phyloP scores from a whole-genome alignment of 2,888 invertebrate genomes.

The Hydraecia micacea region DNA sequence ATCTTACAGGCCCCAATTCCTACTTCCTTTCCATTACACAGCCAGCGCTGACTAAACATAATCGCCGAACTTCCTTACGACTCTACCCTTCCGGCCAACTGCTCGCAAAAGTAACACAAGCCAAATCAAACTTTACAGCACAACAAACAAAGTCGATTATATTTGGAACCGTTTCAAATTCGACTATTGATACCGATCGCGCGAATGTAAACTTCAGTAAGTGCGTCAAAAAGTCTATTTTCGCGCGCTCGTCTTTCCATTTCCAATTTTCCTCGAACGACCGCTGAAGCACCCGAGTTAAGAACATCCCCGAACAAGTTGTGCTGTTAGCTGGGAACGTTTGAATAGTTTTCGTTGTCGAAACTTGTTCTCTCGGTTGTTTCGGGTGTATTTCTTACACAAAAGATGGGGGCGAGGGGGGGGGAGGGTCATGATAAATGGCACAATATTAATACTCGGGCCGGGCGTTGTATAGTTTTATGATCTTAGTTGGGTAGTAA shows the following conservation, averaged over 20 bases:
- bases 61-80: slow-evolving; percentile 90
- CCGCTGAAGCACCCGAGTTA: slow-evolving; percentile 88
- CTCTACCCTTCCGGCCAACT: slow-evolving; percentile 88
- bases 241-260: slow-evolving; percentile 69
- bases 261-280: slow-evolving; percentile 89
- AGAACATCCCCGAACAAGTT: slow-evolving; percentile 88
- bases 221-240: slow-evolving; percentile 69
- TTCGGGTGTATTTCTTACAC: slow-evolving; percentile 88
- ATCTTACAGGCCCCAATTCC: slow-evolving; percentile 90
- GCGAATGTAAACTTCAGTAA: slow-evolving; percentile 71
- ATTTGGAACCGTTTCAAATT: slow-evolving; percentile 57
- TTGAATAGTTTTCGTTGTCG: slow-evolving; percentile 87
- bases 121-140: slow-evolving; percentile 77
- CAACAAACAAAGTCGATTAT: slow-evolving; percentile 73
- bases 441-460: slow-evolving; percentile 88
- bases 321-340: slow-evolving; percentile 86
- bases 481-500: slow-evolving; percentile 89
- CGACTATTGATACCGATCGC: slow-evolving; percentile 71
- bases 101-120: slow-evolving; percentile 71
- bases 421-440: slow-evolving; percentile 87
- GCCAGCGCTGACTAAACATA: slow-evolving; percentile 89
- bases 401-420: slow-evolving; percentile 82
- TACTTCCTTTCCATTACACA: slow-evolving; percentile 90
- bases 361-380: slow-evolving; percentile 87
- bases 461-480: slow-evolving; percentile 88